Base-by-base conservation (phyloP, 2,113 vertebrate genomes). In the Hyperopisus bebe region DNA sequence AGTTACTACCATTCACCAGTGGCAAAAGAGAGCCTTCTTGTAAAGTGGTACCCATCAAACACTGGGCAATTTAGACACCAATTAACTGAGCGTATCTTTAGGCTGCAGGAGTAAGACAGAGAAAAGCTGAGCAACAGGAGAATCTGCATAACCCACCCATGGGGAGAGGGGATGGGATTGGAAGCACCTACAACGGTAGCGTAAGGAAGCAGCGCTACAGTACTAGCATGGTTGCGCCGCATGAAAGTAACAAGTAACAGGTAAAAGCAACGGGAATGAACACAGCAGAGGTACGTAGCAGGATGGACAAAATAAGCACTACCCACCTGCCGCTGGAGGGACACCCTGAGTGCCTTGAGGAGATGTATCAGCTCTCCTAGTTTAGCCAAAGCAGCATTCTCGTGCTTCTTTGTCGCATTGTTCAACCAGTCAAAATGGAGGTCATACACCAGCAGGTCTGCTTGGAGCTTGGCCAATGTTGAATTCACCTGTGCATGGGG, bases 361-460 rank as follows among this genome's bases (percentile, higher is more conserved):
- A 95, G 94, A 48, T 88, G 93, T 90, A 96, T 95, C 94, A 96
- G 94, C 90, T 96, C 95, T 15, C 89, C 91, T 88, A 96, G 91
- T 87, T 95, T 96, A 74, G 94, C 94, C 70, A 94, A 89, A 5
- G 94, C 92, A 10, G 93, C 92, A 90, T 96, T 94, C 19, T 95
- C 94, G 90, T 96, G 95, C 90, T 93, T 96, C 92, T 94, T 94
- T n/a, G 95, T 95, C 21, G 94, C 93, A 90, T 44, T 93, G 93
- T 93, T 96, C 66, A 96, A 93, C 96, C 96, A 96, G 90, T 96
- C 95, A 70, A 96, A 96, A 93, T 96, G 95, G 89, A 95, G 94
- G 93, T 96, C 95, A 17, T 96, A 96, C 48, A 94, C 92, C 92
- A 95, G 95, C 88, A 96, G 92, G 92, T 96, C 95, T 0, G 94